A percentile compares a stretch with the other conserved stretches of the same genome.
These are phyloP conservation scores for Luidia sarsii DNA, from an alignment of 53 echinoderm and acorn worm species.

Conservation along the genomic window DNA sequence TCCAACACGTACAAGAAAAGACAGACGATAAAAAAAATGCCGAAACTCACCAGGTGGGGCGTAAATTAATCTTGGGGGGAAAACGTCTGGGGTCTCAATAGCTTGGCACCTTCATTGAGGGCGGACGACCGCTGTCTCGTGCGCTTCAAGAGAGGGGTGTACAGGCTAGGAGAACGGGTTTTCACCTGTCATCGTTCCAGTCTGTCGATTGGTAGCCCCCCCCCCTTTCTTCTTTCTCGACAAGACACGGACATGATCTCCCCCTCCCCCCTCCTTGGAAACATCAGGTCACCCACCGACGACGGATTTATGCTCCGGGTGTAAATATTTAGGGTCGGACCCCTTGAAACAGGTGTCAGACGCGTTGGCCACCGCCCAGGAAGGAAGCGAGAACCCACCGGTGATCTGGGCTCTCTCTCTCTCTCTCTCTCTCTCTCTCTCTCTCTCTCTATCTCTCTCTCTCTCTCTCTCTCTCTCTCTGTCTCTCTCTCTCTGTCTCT, in stretches of 20 bases:
- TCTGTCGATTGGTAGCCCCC: constrained; percentile 3
- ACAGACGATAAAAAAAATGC: too few species aligned
- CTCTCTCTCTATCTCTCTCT: too few species aligned
- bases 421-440: too few species aligned
- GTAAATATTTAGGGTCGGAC: constrained; percentile 47
- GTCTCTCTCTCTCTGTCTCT: too few species aligned
- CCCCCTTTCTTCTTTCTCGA: background rate
- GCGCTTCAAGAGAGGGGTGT: background rate
- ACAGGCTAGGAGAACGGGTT: background rate
- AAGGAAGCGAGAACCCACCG: constrained; percentile 20
- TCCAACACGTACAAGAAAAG: too few species aligned
- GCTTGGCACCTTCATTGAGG: background rate
- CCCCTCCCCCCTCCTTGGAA: constrained; percentile 20
- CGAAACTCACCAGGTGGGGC: constrained; percentile 38
- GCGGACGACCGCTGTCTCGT: background rate
- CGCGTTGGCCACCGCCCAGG: constrained; percentile 40
- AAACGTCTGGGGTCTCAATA: background rate
- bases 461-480: too few species aligned
- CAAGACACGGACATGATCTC: constrained; percentile 10
- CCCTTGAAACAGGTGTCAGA: constrained; percentile 47
- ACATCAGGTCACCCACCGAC: constrained; percentile 42
- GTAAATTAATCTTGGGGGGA: constrained; percentile 10
- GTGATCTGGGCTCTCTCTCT: too few species aligned
- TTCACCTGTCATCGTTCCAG: background rate
- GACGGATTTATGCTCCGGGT: constrained; percentile 55